phyloP scores from a whole-genome alignment of 1,140 invertebrate genomes.

The Bombus affinis region DNA sequence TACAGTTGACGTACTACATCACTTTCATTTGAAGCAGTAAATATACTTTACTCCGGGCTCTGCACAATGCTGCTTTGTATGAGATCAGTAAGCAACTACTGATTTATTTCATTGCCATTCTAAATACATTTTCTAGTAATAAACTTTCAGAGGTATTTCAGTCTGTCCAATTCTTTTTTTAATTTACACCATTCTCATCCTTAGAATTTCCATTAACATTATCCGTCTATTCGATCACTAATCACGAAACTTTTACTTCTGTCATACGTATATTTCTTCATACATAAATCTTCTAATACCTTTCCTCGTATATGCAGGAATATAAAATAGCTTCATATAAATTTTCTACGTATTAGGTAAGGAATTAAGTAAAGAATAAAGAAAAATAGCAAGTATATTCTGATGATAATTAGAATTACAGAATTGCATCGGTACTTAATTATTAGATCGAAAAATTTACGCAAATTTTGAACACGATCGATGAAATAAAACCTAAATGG shows the following conservation, averaged over 20 bases:
- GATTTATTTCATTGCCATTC: conserved; percentile 20
- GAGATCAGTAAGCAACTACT: conserved; percentile 7
- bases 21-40: conserved; percentile 12
- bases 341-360: neutral
- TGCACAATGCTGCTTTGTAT: conserved; percentile 25
- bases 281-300: neutral
- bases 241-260: neutral
- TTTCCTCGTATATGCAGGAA: neutral
- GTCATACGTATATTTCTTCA: neutral
- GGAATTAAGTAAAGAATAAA: neutral
- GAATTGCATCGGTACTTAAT: neutral
- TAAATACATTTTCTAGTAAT: conserved; percentile 7
- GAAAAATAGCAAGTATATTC: neutral
- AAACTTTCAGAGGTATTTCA: neutral
- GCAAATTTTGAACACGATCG: too few relatives aligned
- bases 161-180: neutral
- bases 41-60: conserved; percentile 2
- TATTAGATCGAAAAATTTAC: neutral
- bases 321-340: too few relatives aligned
- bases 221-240: neutral
- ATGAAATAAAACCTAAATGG: too few relatives aligned
- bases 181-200: neutral
- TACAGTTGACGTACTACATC: conserved; percentile 28
- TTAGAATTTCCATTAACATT: neutral
- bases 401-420: neutral